Conservation (phyloP, 1,140 invertebrate genomes). For the Tribolium castaneum region DNA sequence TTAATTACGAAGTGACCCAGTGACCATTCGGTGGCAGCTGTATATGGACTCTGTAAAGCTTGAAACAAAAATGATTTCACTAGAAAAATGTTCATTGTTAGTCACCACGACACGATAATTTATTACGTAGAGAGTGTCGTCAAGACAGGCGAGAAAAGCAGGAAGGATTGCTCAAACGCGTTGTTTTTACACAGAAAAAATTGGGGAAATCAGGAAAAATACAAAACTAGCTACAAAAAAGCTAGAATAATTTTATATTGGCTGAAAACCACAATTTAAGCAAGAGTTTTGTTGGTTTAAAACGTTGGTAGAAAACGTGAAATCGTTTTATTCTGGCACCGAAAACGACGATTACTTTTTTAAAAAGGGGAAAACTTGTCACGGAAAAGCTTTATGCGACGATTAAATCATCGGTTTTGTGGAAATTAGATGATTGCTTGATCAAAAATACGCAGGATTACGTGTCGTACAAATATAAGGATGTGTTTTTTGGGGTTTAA, state of each 20-base stretch:
- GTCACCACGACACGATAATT: not conserved
- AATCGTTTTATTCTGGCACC: no score
- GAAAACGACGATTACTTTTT: no score
- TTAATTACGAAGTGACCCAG: slow-evolving; percentile 16
- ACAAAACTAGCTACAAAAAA: no score
- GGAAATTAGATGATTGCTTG: not conserved
- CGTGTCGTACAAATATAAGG: not conserved
- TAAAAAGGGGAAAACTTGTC: no score
- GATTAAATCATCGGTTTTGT: no score
- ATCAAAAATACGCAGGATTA: no score
- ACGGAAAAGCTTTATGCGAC: no score
- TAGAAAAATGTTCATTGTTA: slow-evolving; percentile 14
- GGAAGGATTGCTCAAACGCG: not conserved
- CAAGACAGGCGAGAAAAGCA: not conserved
- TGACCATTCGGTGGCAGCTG: not conserved
- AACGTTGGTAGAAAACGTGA: no score
- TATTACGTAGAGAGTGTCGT: not conserved
- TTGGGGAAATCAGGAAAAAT: no score
- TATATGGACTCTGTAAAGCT: not conserved
- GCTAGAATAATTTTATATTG: no score
- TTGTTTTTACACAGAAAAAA: not conserved
- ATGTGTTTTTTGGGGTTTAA: not conserved
- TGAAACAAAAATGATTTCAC: slow-evolving; percentile 30
- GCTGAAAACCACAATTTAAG: no score
- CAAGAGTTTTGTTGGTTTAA: no score